Evolutionary conservation across 2,888 invertebrate genomes (phyloP).

Genomic region (Alviniconcha strummeri): DNA sequence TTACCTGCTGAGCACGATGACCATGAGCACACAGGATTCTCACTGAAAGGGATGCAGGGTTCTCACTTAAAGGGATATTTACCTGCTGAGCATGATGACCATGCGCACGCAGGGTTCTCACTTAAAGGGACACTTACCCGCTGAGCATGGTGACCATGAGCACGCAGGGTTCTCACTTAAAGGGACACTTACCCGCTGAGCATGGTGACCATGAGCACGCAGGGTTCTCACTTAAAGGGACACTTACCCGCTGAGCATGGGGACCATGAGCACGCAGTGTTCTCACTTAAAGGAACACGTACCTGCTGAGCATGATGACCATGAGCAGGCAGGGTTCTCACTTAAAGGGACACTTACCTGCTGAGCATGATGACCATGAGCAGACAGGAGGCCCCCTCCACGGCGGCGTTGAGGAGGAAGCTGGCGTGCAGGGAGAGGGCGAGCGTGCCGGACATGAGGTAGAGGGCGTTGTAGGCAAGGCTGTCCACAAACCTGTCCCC

Average conservation of each 20-base stretch:
- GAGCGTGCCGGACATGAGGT: background rate
- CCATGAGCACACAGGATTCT: background rate
- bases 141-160: too few species aligned
- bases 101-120: too few species aligned
- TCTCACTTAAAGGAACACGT: background rate
- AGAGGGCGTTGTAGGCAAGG: slow-evolving; percentile 4
- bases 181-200: too few species aligned
- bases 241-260: background rate
- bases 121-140: too few species aligned
- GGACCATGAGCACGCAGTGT: too few species aligned
- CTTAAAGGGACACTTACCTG: background rate
- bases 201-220: too few species aligned
- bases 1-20: background rate
- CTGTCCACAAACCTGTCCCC: slow-evolving; percentile 1
- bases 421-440: background rate
- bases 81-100: too few species aligned
- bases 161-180: too few species aligned
- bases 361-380: background rate
- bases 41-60: too few species aligned
- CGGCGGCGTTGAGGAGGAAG: slow-evolving; percentile 7
- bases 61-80: too few species aligned
- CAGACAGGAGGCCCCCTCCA: slow-evolving; percentile 9
- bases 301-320: background rate
- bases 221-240: background rate
- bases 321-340: background rate